Evolutionary conservation across 2,113 vertebrate species (phyloP).

Genomic region (Coracopsis vasa): DNA sequence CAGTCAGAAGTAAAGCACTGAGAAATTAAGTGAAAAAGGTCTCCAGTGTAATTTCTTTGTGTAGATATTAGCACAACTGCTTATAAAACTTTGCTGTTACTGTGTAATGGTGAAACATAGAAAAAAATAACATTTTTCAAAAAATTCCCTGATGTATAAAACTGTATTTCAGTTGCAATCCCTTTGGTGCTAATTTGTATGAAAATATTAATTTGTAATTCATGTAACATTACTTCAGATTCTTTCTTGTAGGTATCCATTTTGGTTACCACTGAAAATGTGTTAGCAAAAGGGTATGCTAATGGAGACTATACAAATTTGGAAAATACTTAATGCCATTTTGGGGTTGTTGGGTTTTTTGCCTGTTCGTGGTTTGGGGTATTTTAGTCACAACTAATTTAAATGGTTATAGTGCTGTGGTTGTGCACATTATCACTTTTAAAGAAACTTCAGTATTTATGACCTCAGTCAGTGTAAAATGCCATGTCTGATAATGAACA

Average conservation of each 20-base stretch:
- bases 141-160: background rate
- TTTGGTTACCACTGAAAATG: background rate
- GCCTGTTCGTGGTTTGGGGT: background rate
- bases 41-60: background rate
- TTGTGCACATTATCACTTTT: background rate
- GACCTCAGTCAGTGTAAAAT: background rate
- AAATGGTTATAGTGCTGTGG: background rate
- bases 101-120: background rate
- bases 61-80: background rate
- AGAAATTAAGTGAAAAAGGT: background rate
- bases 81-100: background rate
- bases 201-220: background rate
- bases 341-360: fast-evolving
- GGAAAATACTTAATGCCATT: background rate
- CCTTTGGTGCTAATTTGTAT: background rate
- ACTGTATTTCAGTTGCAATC: background rate
- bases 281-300: background rate
- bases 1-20: background rate
- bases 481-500: background rate
- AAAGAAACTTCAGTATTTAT: background rate
- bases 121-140: background rate
- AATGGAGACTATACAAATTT: background rate
- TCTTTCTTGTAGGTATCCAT: background rate
- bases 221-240: background rate
- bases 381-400: background rate